These are phyloP conservation scores for Leptinotarsa tumamoca DNA, from an alignment of 2,888 invertebrate genomes.

Conservation along the genomic window DNA sequence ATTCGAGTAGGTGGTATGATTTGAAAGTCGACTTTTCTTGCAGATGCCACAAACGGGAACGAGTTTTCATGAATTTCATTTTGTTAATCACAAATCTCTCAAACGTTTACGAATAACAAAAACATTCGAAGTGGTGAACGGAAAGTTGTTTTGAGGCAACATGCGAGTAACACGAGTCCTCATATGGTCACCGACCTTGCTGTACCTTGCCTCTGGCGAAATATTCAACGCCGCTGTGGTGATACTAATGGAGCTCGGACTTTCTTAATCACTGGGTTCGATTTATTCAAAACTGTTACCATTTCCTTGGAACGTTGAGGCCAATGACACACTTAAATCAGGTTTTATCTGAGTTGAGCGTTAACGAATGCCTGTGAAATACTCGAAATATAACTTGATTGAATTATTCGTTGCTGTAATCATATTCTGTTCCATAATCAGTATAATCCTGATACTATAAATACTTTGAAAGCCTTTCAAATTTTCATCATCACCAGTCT, in stretches of 20 bases:
- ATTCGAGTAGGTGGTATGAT: not conserved
- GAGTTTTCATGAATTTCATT: not conserved
- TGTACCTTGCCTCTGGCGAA: slow-evolving; percentile 48
- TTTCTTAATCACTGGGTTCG: slow-evolving; percentile 19
- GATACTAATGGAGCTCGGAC: slow-evolving; percentile 22
- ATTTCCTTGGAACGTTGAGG: slow-evolving; percentile 16
- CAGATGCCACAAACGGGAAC: not conserved
- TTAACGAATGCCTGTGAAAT: not conserved
- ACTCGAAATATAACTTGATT: not conserved
- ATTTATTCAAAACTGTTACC: slow-evolving; percentile 12
- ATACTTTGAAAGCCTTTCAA: no score
- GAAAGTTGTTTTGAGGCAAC: slow-evolving; percentile 51
- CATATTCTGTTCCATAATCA: no score
- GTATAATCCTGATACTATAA: no score
- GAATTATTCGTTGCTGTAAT: no score
- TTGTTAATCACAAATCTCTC: not conserved
- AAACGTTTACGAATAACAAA: slow-evolving; percentile 2
- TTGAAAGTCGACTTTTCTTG: not conserved
- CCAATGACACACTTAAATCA: slow-evolving; percentile 22
- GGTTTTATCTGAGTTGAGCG: not conserved
- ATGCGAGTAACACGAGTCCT: slow-evolving; percentile 40
- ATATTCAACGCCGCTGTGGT: slow-evolving; percentile 16
- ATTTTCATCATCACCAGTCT: no score
- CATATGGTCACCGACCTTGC: slow-evolving; percentile 55
- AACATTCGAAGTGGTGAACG: slow-evolving; percentile 33